Evolutionary conservation across 2,113 vertebrate species (phyloP), one percentile per base, ranked within the genome.

Genomic region (Paraplagusia blochii): DNA sequence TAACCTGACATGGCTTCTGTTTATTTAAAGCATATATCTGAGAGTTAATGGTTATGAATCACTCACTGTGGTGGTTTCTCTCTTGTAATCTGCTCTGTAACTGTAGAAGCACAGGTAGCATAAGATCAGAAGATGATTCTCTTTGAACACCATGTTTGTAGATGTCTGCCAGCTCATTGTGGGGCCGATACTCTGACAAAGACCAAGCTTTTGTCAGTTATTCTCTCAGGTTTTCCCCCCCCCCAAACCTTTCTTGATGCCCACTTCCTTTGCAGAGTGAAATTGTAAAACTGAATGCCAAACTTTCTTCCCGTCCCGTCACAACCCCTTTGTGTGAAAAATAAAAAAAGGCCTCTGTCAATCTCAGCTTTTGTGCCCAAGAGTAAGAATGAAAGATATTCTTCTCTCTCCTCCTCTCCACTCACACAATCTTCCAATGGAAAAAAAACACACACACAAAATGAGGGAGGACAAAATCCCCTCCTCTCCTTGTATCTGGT

Each of bases 331-430:
- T 55, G 54, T 45, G 39, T 44, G 38, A 36, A 48, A 34, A 50
- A 61, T 76, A 58, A 75, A 81, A n/a, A 68, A 72, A 69, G 19
- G 22, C 36, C 54, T 78, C 56, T 86, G 77, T 80, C 34, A 59
- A 19, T 39, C 29, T 44, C 17, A 49, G 52, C 17, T 36, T 53
- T 58, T 85, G 68, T 66, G 63, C 53, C 53, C 39, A 33, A 59
- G 53, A 45, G 40, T 64, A 78, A 74, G 74, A 87, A 87, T 80
- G 79, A 18, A 56, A 82, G 72, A 72, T 78, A 86, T 86, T 82
- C 67, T 73, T 58, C 40, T 22, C 11, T 76, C 77, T 72, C 79
- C 70, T 71, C 77, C 61, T 66, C 72, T 44, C 55, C 63, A 33
- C 80, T 79, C 78, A 64, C 68, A 72, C 80, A 77, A 79, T 86